Base-by-base conservation (phyloP, 2,113 vertebrate species). In the Globicephala melas region DNA sequence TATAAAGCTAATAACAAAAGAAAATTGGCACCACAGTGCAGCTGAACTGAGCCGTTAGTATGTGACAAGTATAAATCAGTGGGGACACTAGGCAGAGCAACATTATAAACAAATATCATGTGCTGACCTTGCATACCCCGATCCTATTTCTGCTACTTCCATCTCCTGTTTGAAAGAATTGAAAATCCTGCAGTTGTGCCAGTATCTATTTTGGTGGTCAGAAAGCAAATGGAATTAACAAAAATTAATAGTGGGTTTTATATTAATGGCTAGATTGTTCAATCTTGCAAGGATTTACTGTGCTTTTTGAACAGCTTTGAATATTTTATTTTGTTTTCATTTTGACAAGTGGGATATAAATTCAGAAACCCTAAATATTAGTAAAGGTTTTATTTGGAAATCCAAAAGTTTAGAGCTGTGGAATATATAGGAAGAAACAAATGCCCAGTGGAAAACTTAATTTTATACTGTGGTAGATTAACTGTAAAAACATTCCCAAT, bases 201-300 rank as follows among this genome's bases (percentile, higher is more conserved):
- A 58, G 26, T 94, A 41, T 89, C 96, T 93, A 82, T 82, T 91
- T 92, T 65, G 44, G 96, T 95, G 68, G 67, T 83, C 68, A 93
- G 26, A 18, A 93, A 92, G 95, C 76, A 91, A 93, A 62, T 41
- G 14, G 67, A 73, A 85, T 81, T 79, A 74, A 65, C 60, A 33
- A 63, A 91, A 81, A 90, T 58, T 73, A 74, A 89, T 50, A 58
- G 55, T 76, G 20, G 10, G 13, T 80, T 88, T 86, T 82, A 33
- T 53, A 60, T 20, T 70, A 60, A 71, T 80, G n/a, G 26, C 62
- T 77, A n/a, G 20, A 84, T 74, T 83, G 1, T 33, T 63, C 31
- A 55, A 1, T 53, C 44, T 83, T 89, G 31, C 28, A 77, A 86
- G 58, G 8, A 70, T 94, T 84, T 77, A 65, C 81, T 81, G 31